Percentiles rank a stretch among this genome's conserved stretches.
phyloP scores from a whole-genome alignment of 2,797 vertebrate species.

The Eulemur mongoz region DNA sequence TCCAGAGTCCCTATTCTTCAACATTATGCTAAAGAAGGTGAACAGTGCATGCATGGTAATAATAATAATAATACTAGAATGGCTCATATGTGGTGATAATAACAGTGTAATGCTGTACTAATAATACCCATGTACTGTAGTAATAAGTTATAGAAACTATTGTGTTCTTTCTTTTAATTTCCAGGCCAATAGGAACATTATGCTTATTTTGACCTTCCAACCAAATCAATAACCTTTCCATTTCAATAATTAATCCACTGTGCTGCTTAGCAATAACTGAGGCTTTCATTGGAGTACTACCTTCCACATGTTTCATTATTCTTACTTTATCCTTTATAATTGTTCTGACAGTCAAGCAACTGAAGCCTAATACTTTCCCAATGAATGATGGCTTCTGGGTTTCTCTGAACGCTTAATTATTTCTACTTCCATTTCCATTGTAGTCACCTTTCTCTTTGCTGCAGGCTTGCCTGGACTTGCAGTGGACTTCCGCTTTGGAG shows the following conservation, averaged over 20 bases:
- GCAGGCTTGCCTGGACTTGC: neutral
- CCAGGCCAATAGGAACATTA: neutral
- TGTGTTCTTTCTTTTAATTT: neutral
- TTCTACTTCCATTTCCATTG: neutral
- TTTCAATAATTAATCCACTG: no score
- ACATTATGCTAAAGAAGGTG: neutral
- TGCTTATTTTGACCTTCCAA: neutral
- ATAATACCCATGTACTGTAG: neutral
- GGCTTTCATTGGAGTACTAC: neutral
- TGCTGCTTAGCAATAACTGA: neutral
- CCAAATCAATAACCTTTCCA: neutral
- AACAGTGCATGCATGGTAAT: neutral
- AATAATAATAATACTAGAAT: neutral
- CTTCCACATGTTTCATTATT: neutral
- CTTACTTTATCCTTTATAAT: neutral
- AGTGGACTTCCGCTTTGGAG: neutral
- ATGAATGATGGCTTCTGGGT: neutral
- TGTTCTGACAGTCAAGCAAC: neutral
- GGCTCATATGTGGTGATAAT: neutral
- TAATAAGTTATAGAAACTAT: neutral
- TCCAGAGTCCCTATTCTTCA: neutral
- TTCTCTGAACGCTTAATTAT: neutral
- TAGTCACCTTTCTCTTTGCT: neutral
- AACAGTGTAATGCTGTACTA: neutral
- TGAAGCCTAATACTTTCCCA: neutral